These are phyloP conservation scores for Drosophila paranaensis DNA, from an alignment of 2,888 invertebrate species.

Conservation along the genomic window DNA sequence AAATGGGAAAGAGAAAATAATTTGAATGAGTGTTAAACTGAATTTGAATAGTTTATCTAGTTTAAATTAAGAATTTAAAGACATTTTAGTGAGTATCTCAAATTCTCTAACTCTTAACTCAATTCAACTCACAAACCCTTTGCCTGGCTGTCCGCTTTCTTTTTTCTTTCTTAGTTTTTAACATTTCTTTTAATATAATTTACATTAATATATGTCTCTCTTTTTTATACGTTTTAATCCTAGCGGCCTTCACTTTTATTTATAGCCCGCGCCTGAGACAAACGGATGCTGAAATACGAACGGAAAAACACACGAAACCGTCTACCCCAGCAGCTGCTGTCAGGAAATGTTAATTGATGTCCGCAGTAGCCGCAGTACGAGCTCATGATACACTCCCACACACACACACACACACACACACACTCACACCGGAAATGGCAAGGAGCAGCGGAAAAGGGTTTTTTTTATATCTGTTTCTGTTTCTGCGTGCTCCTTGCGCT, in stretches of 20 bases:
- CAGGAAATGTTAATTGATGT: slow-evolving; percentile 62
- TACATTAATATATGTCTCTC: background rate
- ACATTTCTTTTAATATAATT: background rate
- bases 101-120: background rate
- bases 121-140: background rate
- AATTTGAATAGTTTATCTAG: too few relatives aligned
- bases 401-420: slow-evolving; percentile 14
- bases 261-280: slow-evolving; percentile 10
- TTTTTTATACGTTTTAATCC: slow-evolving; percentile 1
- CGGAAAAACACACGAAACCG: slow-evolving; percentile 10
- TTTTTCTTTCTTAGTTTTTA: background rate
- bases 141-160: background rate
- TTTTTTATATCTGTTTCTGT: background rate
- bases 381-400: slow-evolving; percentile 37
- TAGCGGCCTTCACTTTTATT: slow-evolving; percentile 7
- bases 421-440: slow-evolving; percentile 30
- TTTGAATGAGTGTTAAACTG: too few relatives aligned
- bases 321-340: slow-evolving; percentile 61
- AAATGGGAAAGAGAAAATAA: too few relatives aligned
- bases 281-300: slow-evolving; percentile 24
- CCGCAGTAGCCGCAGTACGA: slow-evolving; percentile 43
- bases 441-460: slow-evolving; percentile 34
- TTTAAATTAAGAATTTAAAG: background rate
- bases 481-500: slow-evolving; percentile 6
- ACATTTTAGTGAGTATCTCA: background rate